Percentiles rank a stretch among this genome's conserved stretches.
Conservation (phyloP, 2,888 invertebrate genomes). For the Congeria kusceri region DNA sequence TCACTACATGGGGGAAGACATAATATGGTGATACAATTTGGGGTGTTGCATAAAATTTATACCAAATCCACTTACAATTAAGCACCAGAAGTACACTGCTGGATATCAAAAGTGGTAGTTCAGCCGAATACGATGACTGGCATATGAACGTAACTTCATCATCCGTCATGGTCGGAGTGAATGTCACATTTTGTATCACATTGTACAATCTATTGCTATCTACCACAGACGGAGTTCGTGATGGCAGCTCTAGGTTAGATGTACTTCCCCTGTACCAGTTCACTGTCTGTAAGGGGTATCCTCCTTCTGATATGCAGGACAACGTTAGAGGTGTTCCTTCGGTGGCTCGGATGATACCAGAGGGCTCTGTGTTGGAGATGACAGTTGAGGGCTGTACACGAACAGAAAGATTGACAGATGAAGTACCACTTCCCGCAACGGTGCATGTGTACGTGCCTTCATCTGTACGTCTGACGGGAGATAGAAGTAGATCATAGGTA, state of each 20-base stretch:
- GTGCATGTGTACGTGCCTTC: too few species aligned
- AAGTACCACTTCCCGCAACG: too few species aligned
- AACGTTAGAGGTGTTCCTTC: background rate
- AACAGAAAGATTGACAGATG: too few species aligned
- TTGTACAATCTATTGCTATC: background rate
- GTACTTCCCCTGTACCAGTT: slow-evolving; percentile 1
- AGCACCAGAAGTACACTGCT: background rate
- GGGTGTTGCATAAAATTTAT: background rate
- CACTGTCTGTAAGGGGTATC: background rate
- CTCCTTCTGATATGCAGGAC: background rate
- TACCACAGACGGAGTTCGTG: background rate
- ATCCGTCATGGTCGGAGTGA: background rate
- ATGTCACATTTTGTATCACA: background rate
- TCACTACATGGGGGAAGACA: too few species aligned
- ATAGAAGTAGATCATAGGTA: too few species aligned
- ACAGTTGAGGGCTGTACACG: too few species aligned
- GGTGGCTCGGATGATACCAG: background rate
- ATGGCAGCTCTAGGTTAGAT: background rate
- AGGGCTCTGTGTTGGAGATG: too few species aligned
- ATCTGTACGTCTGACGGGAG: too few species aligned
- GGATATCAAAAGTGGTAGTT: background rate
- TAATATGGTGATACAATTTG: too few species aligned
- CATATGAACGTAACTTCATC: background rate
- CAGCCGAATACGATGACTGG: background rate
- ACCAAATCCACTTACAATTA: background rate